phyloP scores from a whole-genome alignment of 2,888 invertebrate genomes.

The Pristionchus maxplancki region DNA sequence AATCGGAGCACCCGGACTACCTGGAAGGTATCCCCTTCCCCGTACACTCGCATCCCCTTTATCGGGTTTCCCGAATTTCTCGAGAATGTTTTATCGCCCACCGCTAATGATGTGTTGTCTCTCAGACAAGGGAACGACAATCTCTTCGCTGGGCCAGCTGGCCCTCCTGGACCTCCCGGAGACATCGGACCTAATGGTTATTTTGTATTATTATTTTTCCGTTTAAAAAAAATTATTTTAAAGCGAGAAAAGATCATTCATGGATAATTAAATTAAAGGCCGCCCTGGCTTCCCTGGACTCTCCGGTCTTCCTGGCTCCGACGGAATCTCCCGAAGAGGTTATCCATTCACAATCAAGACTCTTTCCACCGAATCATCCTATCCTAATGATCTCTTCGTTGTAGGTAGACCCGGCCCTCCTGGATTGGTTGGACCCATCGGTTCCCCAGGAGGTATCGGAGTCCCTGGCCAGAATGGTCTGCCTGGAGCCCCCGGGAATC shows the following conservation, averaged over 20 bases:
- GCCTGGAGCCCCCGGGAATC: not conserved
- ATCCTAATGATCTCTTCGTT: no score
- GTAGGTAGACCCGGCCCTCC: conserved; percentile 32
- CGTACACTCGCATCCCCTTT: not conserved
- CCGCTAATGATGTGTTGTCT: no score
- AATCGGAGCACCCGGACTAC: conserved; percentile 41
- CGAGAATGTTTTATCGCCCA: no score
- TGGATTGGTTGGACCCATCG: not conserved
- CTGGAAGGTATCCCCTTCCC: conserved; percentile 6
- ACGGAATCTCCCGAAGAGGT: conserved; percentile 37
- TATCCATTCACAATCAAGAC: no score
- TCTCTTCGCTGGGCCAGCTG: conserved; percentile 17
- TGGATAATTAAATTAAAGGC: not conserved
- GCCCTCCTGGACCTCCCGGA: conserved; percentile 42
- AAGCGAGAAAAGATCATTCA: no score
- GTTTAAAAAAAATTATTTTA: no score
- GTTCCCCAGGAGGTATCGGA: conserved; percentile 16
- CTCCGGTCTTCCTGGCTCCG: conserved; percentile 30
- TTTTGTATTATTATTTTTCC: no score
- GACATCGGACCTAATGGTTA: conserved; percentile 19
- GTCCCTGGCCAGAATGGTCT: not conserved
- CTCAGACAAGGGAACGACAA: conserved; percentile 21
- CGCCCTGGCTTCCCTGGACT: conserved; percentile 10
- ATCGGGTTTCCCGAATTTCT: no score
- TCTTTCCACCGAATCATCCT: no score